Evolutionary conservation across 2,113 vertebrate species (phyloP), one percentile per base, ranked within the genome.

Genomic region (Dicrurus megarhynchus): DNA sequence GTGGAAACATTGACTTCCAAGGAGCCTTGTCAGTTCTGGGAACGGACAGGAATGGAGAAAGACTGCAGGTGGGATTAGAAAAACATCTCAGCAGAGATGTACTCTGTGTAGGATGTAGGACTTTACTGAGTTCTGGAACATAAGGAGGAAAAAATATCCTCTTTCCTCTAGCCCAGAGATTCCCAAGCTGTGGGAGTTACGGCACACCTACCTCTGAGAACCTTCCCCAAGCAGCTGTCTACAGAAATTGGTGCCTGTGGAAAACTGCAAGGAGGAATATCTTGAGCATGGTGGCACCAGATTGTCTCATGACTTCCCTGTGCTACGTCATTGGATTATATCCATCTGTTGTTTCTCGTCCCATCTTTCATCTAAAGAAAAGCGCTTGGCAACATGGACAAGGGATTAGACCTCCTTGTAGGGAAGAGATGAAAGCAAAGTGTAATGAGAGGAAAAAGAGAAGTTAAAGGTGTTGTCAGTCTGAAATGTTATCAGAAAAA

Each of bases 341-440:
- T 35, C 93, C 93, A 95, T 96, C 95, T 95, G 87, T 59, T 93
- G 78, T 80, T 90, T 87, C 93, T 83, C 47, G 35, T 83, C 42
- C 74, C 87, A 49, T 89, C 67, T 93, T 90, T 92, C 90, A 79
- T 90, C 67, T 42, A 35, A 74, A 22, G 42, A 63, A 92, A 77
- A 74, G 71, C 47, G 90, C 22, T 59, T 84, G 33, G 30, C 68
- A 86, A 63, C 21, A 0, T 24, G 83, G 81, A 42, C 68, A 49
- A 50, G 42, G 79, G 88, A 90, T 92, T 70, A 77, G 88, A 81
- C 70, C 88, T 80, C 88, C 53, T 4, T 65, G 50, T 67, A 7
- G 35, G 59, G 50, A 86, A 52, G 83, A 87, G 80, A 84, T 84
- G 65, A 84, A 92, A 92, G 59, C 7, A 39, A 70, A 17, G 23